These are phyloP conservation scores for Onychorhynchus coronatus DNA, from an alignment of 2,113 vertebrate genomes.

Conservation along the genomic window DNA sequence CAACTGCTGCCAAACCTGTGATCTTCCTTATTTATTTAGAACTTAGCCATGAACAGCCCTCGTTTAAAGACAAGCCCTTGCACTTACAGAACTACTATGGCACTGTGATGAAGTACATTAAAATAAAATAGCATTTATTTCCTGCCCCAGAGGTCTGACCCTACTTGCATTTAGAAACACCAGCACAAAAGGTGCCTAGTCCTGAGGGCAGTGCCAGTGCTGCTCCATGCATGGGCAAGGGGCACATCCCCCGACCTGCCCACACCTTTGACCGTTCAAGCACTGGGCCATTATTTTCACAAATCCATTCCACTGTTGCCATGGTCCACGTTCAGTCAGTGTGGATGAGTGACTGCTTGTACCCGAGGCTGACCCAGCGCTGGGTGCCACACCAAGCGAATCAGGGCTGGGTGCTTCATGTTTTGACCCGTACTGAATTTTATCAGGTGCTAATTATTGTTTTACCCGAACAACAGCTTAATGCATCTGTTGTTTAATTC, in stretches of 20 bases:
- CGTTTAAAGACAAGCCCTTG: not conserved
- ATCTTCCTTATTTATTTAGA: slow-evolving; percentile 28
- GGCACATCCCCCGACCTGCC: not conserved
- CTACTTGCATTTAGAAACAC: slow-evolving; percentile 8
- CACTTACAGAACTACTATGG: not conserved
- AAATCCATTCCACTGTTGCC: not conserved
- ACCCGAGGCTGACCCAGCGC: slow-evolving; percentile 10
- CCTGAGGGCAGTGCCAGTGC: not conserved
- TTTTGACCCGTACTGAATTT: slow-evolving; percentile 73
- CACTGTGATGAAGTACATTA: slow-evolving; percentile 34
- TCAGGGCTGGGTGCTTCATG: slow-evolving; percentile 21
- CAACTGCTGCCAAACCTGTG: not conserved
- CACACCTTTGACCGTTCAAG: not conserved
- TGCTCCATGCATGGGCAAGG: rapidly evolving
- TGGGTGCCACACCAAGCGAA: slow-evolving; percentile 57
- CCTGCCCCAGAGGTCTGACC: slow-evolving; percentile 52
- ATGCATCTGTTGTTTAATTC: slow-evolving; percentile 86
- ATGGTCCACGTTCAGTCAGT: not conserved
- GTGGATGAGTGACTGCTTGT: not conserved
- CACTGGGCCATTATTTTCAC: not conserved
- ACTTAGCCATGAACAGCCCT: slow-evolving; percentile 21
- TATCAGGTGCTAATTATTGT: slow-evolving; percentile 84
- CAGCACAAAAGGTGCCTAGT: slow-evolving; percentile 6
- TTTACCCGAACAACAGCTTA: slow-evolving; percentile 82
- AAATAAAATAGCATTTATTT: slow-evolving; percentile 57